Percentiles rank a stretch among this genome's conserved stretches.
Conservation (phyloP, 2,113 vertebrate genomes). For the Hydropotes inermis region DNA sequence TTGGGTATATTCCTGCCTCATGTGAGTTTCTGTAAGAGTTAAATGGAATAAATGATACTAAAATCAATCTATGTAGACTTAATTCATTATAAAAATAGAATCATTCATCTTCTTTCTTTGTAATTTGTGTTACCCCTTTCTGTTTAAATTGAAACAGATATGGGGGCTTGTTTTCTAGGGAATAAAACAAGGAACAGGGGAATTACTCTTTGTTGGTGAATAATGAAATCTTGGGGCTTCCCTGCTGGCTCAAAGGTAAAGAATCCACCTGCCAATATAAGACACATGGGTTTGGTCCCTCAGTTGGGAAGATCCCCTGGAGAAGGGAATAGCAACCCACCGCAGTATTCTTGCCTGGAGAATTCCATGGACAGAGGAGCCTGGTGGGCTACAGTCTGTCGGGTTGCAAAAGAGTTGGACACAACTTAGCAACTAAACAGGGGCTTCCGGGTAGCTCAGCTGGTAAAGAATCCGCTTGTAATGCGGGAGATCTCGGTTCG, state of each 20-base stretch:
- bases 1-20: background rate
- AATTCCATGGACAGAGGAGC: background rate
- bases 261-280: background rate
- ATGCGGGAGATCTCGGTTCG: background rate
- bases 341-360: background rate
- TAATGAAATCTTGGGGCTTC: background rate
- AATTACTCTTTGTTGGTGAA: background rate
- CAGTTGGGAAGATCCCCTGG: background rate
- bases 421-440: background rate
- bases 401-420: background rate
- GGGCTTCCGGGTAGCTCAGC: background rate
- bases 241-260: background rate
- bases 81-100: background rate
- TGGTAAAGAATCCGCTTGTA: background rate
- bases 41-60: background rate
- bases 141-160: slow-evolving; percentile 12
- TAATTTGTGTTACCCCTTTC: background rate
- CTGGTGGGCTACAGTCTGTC: background rate
- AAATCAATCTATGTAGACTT: background rate
- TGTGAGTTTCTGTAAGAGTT: background rate
- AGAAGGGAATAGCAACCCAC: background rate
- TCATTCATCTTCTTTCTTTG: background rate
- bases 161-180: background rate
- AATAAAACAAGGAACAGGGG: background rate
- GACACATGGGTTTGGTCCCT: background rate